These are phyloP conservation scores for Vanessa cardui DNA, from an alignment of 2,888 invertebrate species.

Conservation along the genomic window DNA sequence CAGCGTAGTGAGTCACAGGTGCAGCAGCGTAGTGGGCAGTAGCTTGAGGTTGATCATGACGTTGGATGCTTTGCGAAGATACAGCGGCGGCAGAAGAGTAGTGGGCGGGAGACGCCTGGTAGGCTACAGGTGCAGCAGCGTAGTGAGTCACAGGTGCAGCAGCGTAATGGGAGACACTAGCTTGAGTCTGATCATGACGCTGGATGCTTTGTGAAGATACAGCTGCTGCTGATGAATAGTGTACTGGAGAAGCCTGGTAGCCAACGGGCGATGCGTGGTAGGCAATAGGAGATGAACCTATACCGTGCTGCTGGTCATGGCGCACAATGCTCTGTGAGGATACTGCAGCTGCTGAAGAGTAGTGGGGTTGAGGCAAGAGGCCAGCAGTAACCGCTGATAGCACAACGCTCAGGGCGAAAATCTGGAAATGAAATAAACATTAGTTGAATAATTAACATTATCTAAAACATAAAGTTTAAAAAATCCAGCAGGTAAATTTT, in stretches of 20 bases:
- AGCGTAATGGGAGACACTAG: slow-evolving; percentile 49
- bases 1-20: too few species aligned
- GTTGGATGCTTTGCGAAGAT: slow-evolving; percentile 62
- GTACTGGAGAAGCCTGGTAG: slow-evolving; percentile 15
- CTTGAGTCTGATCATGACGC: slow-evolving; percentile 2
- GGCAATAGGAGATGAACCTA: too few species aligned
- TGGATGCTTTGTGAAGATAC: slow-evolving; percentile 41
- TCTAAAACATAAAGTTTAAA: too few species aligned
- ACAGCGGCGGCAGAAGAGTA: slow-evolving; percentile 58
- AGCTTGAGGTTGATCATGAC: slow-evolving; percentile 41
- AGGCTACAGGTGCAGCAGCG: slow-evolving; percentile 42
- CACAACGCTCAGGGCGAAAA: slow-evolving; percentile 59
- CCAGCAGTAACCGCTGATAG: slow-evolving; percentile 57
- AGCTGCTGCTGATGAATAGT: slow-evolving; percentile 46
- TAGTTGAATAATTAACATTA: not conserved
- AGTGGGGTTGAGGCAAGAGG: slow-evolving; percentile 47
- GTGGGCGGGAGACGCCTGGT: slow-evolving; percentile 54
- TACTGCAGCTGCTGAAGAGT: slow-evolving; percentile 37
- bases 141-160: slow-evolving; percentile 43
- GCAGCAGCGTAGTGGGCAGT: too few species aligned
- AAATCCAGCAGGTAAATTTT: too few species aligned
- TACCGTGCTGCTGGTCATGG: too few species aligned
- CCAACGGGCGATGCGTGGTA: too few species aligned
- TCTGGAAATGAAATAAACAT: slow-evolving; percentile 6
- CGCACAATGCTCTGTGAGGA: too few species aligned